Evolutionary conservation across 2,888 invertebrate genomes (phyloP).

Genomic region (Cabera pusaria): DNA sequence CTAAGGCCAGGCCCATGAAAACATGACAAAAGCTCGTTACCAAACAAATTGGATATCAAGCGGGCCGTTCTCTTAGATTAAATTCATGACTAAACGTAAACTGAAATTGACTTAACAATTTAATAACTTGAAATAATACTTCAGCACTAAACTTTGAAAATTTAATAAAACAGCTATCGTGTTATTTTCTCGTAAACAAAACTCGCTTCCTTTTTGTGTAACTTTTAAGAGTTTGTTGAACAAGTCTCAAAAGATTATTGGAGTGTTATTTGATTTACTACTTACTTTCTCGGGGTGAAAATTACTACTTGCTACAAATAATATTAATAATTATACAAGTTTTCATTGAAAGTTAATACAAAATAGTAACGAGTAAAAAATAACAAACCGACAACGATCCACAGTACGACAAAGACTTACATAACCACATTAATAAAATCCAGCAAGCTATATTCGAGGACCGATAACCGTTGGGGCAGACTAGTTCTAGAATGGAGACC

Average conservation of each 20-base stretch:
- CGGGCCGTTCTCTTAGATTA: constrained; percentile 11
- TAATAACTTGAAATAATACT: constrained; percentile 22
- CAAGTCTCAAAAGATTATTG: constrained; percentile 3
- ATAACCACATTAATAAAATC: no score
- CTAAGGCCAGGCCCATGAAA: background rate
- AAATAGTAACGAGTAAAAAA: no score
- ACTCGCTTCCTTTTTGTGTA: constrained; percentile 11
- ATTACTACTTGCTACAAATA: no score
- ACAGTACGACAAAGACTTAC: no score
- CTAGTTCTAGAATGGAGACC: no score
- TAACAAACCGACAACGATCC: no score
- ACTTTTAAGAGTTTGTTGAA: constrained; percentile 16
- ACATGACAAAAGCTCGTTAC: constrained; percentile 5
- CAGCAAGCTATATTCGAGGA: no score
- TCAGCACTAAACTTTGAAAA: constrained; percentile 19
- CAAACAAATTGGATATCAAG: constrained; percentile 14
- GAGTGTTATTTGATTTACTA: constrained; percentile 1
- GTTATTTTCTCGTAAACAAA: constrained; percentile 10
- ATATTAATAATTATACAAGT: no score
- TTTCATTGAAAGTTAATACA: no score
- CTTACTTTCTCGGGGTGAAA: no score
- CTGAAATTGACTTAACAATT: constrained; percentile 19
- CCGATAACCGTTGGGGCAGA: no score
- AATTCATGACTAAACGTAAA: constrained; percentile 12
- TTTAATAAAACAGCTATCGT: constrained; percentile 23